Conservation (phyloP, 1,140 invertebrate genomes). For the Steinernema feltiae region DNA sequence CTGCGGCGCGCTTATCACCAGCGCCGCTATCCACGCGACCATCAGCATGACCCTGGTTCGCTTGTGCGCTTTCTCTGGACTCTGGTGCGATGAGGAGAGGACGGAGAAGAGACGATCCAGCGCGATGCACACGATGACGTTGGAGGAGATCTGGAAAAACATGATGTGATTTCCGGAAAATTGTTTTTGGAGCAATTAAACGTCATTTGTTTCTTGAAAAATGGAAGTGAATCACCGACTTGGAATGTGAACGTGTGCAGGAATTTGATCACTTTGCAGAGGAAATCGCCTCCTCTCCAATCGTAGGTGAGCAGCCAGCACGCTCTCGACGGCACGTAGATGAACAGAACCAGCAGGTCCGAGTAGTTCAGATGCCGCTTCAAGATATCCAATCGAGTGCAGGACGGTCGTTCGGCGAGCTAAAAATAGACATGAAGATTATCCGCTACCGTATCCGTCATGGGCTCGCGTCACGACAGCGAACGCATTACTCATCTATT, state of each 20-base stretch:
- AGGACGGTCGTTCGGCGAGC: constrained; percentile 47
- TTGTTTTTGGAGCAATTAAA: no score
- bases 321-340: constrained; percentile 53
- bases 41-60: constrained; percentile 47
- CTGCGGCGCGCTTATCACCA: constrained; percentile 49
- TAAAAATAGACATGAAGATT: constrained; percentile 27
- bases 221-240: constrained; percentile 23
- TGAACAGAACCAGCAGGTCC: constrained; percentile 52
- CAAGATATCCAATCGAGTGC: constrained; percentile 52
- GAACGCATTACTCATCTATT: no score
- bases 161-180: no score
- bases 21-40: constrained; percentile 49
- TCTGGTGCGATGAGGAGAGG: constrained; percentile 46
- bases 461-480: no score
- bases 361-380: constrained; percentile 56
- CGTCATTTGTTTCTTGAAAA: background rate
- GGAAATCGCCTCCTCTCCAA: constrained; percentile 54
- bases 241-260: constrained; percentile 55
- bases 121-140: constrained; percentile 42
- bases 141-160: constrained; percentile 35
- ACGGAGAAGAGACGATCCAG: constrained; percentile 53
- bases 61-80: constrained; percentile 43
- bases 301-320: constrained; percentile 45
- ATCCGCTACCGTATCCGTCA: no score
- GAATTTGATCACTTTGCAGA: constrained; percentile 54